A percentile compares a stretch with the other conserved stretches of the same genome.
These are phyloP conservation scores for Pangasianodon hypophthalmus DNA, from an alignment of 2,113 vertebrate genomes.

Conservation along the genomic window DNA sequence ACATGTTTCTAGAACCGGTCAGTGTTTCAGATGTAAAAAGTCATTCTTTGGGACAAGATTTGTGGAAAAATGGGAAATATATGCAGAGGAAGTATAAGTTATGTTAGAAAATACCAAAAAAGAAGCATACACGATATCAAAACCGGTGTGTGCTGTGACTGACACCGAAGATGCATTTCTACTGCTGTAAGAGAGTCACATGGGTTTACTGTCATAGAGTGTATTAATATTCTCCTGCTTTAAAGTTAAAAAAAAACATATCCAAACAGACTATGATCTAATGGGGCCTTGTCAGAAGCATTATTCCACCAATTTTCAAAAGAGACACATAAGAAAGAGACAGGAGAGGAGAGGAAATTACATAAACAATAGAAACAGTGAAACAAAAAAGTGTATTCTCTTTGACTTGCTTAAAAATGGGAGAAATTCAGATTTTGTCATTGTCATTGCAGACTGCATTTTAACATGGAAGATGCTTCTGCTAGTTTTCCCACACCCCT, in stretches of 20 bases:
- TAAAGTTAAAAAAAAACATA: constrained; percentile 55
- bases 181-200: neutral
- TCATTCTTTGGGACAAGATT: neutral
- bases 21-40: neutral
- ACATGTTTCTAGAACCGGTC: neutral
- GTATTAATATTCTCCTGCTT: constrained; percentile 61
- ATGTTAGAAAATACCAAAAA: neutral
- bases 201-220: constrained; percentile 21
- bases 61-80: neutral
- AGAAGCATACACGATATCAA: neutral
- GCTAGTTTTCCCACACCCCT: constrained; percentile 79
- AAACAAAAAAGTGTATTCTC: constrained; percentile 34
- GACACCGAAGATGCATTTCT: neutral
- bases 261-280: constrained; percentile 62
- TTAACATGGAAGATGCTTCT: constrained; percentile 73
- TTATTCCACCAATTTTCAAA: constrained; percentile 70
- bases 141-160: constrained; percentile 13
- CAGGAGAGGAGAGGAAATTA: constrained; percentile 41
- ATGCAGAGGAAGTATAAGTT: neutral
- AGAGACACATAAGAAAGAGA: constrained; percentile 58
- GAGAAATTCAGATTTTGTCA: constrained; percentile 77
- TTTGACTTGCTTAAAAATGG: constrained; percentile 72
- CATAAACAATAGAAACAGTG: constrained; percentile 26
- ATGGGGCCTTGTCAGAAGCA: constrained; percentile 66
- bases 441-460: constrained; percentile 71